A percentile compares a stretch with the other conserved stretches of the same genome.
phyloP scores from a whole-genome alignment of 2,888 invertebrate genomes.

The Scelioninae gen. 2 region DNA sequence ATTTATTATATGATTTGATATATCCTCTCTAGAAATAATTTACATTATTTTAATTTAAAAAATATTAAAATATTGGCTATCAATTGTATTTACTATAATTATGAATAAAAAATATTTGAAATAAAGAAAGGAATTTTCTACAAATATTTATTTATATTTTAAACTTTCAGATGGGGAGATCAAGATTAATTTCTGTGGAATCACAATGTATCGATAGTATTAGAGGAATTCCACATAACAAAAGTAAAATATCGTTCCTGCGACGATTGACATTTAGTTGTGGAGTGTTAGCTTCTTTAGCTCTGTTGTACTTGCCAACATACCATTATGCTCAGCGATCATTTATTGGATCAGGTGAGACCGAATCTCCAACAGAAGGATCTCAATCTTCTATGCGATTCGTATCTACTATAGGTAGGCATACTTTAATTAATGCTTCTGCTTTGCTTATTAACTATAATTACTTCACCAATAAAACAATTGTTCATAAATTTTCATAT shows the following conservation, averaged over 20 bases:
- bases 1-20: too few species aligned
- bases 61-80: too few species aligned
- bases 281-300: constrained; percentile 70
- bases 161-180: constrained; percentile 71
- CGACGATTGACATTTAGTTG: constrained; percentile 71
- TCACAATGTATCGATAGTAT: constrained; percentile 69
- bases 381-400: constrained; percentile 67
- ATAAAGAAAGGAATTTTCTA: too few species aligned
- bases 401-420: constrained; percentile 72
- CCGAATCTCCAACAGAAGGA: constrained; percentile 66
- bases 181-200: constrained; percentile 70
- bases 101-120: too few species aligned
- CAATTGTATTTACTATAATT: too few species aligned
- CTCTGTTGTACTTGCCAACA: constrained; percentile 73
- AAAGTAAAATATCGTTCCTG: constrained; percentile 71
- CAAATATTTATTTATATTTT: too few species aligned
- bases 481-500: too few species aligned
- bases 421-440: constrained; percentile 55
- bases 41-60: too few species aligned
- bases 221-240: constrained; percentile 63
- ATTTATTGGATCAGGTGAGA: constrained; percentile 73
- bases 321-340: constrained; percentile 73
- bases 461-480: too few species aligned
- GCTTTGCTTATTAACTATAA: constrained; percentile 35
- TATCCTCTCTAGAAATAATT: too few species aligned